A percentile compares a stretch with the other conserved stretches of the same genome.
These are phyloP conservation scores for Linurgus olivaceus DNA, from an alignment of 2,797 vertebrate species.

Conservation along the genomic window DNA sequence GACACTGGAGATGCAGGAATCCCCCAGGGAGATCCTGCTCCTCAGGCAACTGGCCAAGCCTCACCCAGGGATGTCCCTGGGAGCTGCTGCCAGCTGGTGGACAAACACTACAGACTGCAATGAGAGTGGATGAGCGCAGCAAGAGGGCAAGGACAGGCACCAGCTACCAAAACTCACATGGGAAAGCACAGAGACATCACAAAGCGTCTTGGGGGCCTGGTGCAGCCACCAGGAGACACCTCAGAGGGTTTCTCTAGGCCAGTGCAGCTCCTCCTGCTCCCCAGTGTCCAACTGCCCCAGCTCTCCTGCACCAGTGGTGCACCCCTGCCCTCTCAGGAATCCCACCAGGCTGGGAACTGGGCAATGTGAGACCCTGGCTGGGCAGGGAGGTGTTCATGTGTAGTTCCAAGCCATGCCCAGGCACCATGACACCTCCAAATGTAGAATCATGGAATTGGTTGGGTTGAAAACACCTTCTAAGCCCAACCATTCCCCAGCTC, in stretches of 20 bases:
- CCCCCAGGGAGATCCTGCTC: neutral
- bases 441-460: neutral
- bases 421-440: neutral
- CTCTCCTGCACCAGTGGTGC: neutral
- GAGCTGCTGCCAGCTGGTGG: neutral
- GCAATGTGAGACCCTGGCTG: fast-evolving
- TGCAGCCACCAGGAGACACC: neutral
- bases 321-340: neutral
- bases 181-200: neutral
- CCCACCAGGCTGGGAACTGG: neutral
- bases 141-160: fast-evolving
- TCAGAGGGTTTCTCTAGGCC: neutral
- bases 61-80: neutral
- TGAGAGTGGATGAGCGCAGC: neutral
- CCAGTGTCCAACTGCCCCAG: neutral
- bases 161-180: neutral
- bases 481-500: neutral
- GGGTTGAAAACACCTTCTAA: neutral
- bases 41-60: neutral
- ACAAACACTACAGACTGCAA: fast-evolving
- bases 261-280: neutral
- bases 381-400: neutral
- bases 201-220: neutral
- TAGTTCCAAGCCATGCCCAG: neutral
- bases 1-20: fast-evolving